Base-by-base conservation (phyloP, 2,797 vertebrate species). In the Cyprinella venusta region DNA sequence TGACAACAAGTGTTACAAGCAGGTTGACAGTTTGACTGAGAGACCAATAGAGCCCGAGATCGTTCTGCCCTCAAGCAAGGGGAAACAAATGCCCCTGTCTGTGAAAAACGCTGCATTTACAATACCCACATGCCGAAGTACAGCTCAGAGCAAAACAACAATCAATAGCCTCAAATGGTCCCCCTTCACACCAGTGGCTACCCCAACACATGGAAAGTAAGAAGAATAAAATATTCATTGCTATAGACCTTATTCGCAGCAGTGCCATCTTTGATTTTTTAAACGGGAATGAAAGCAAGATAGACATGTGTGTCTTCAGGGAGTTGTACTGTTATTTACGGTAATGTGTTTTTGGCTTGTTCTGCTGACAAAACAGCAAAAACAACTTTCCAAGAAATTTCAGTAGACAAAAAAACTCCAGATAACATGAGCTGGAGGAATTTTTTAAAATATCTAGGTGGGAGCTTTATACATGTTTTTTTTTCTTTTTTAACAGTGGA, bases 11-110 rank as follows among this genome's bases (percentile, higher is more conserved):
- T 63, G 71, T 80, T 50, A 59, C 54, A 71, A 79, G 59, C 64
- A 71, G 40, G 75, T 59, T 52, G 72, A 76, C 81, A 82, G 72
- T 78, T 83, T 80, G 81, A 86, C 81, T 69, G 76, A 80, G 76
- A 80, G 77, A 82, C 72, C 76, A 79, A 84, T 86, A 79, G 63
- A 79, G 36, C 67, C 68, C 15, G 12, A 16, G 33, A 83, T 83
- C 81, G 63, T 45, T 24, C 63, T 54, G 52, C 76, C 80, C 81
- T 83, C 52, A 71, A 76, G 85, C 76, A 76, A 81, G 50, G n/a
- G 18, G 8, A 75, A 82, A 81, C 63, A 68, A 69, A 75, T 74
- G 75, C 56, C 79, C 59, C 56, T 50, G 72, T 63, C 79, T 38
- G 70, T 15, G 1, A 82, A 69, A 79, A 72, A 76, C n/a, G 67